These are phyloP conservation scores for Elymnias hypermnestra DNA, from an alignment of 1,140 invertebrate genomes.

Conservation along the genomic window DNA sequence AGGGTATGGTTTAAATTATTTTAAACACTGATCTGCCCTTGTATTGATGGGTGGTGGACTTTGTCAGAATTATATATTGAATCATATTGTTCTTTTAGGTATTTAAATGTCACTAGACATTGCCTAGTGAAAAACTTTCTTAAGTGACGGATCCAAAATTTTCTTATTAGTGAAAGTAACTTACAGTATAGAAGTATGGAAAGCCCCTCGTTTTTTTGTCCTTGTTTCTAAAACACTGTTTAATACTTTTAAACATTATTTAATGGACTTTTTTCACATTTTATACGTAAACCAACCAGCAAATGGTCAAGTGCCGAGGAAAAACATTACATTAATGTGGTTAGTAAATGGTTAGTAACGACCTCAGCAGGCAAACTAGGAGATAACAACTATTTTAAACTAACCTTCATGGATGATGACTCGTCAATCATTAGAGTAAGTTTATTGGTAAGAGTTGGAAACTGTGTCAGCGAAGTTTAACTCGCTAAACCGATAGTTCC, in stretches of 20 bases:
- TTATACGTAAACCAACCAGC: not conserved
- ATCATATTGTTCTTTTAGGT: too few species aligned
- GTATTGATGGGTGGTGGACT: too few species aligned
- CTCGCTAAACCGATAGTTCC: not conserved
- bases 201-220: not conserved
- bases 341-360: conserved; percentile 2
- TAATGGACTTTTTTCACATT: not conserved
- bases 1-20: too few species aligned
- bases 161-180: too few species aligned
- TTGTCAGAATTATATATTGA: too few species aligned
- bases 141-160: too few species aligned
- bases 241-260: conserved; percentile 4
- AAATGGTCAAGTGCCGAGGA: conserved; percentile 8
- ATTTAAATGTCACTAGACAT: too few species aligned
- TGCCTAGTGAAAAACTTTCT: too few species aligned
- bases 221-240: not conserved
- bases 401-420: conserved; percentile 6
- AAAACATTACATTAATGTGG: conserved; percentile 10
- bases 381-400: conserved; percentile 5
- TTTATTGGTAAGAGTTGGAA: not conserved
- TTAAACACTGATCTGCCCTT: too few species aligned
- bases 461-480: not conserved
- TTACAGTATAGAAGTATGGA: too few species aligned
- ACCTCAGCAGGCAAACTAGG: conserved; percentile 11
- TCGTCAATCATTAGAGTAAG: not conserved